Evolutionary conservation across 2,888 invertebrate species (phyloP).

Genomic region (Serripes groenlandicus): DNA sequence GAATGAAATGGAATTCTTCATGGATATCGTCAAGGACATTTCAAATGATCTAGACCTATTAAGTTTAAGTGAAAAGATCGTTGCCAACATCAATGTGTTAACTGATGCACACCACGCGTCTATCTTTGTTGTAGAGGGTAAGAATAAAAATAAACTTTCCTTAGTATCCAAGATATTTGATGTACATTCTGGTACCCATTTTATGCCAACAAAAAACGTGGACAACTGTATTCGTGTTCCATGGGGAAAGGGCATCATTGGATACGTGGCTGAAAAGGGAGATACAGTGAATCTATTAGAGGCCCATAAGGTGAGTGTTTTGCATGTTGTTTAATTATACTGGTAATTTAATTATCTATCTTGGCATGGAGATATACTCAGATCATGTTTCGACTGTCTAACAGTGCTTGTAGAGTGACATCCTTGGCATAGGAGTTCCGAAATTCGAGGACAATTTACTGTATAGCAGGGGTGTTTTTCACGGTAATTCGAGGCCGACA

Average conservation of each 20-base stretch:
- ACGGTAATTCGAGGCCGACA: too few species aligned
- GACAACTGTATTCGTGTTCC: conserved; percentile 87
- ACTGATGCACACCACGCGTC: conserved; percentile 88
- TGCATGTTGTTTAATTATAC: not conserved
- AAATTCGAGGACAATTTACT: too few species aligned
- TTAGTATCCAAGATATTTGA: conserved; percentile 88
- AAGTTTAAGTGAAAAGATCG: conserved; percentile 87
- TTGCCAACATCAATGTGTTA: conserved; percentile 87
- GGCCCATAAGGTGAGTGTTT: conserved; percentile 87
- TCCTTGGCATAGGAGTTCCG: too few species aligned
- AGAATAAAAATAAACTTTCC: conserved; percentile 84
- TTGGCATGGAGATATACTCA: too few species aligned
- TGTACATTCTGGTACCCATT: conserved; percentile 87
- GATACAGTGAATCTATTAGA: conserved; percentile 87
- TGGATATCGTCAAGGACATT: conserved; percentile 88
- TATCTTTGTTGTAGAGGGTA: conserved; percentile 87
- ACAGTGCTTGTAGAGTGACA: too few species aligned
- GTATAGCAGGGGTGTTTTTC: too few species aligned
- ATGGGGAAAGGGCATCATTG: conserved; percentile 88
- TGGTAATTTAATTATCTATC: too few species aligned
- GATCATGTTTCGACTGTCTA: too few species aligned
- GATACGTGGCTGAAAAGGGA: conserved; percentile 88
- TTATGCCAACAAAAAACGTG: conserved; percentile 85
- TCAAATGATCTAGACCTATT: conserved; percentile 88
- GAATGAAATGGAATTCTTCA: conserved; percentile 88